Evolutionary conservation across 2,113 vertebrate genomes (phyloP).

Genomic region (Pipra filicauda): DNA sequence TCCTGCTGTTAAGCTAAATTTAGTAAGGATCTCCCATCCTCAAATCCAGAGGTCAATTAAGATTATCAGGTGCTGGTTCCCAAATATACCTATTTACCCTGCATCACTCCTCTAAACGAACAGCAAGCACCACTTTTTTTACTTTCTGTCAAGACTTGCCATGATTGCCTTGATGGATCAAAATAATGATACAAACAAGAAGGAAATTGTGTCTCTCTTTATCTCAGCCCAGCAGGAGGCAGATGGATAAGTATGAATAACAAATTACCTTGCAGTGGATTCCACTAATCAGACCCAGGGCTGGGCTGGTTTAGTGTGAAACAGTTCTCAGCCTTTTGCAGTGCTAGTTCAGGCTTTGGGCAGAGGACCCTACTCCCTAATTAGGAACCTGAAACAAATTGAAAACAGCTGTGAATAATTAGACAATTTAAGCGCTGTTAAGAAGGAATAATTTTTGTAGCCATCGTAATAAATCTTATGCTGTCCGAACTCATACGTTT

Average conservation of each 20-base stretch:
- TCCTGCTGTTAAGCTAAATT: constrained; percentile 43
- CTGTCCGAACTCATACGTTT: constrained; percentile 87
- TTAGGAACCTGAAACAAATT: constrained; percentile 87
- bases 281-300: constrained; percentile 73
- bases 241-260: constrained; percentile 66
- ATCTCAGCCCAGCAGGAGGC: constrained; percentile 66
- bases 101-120: constrained; percentile 56
- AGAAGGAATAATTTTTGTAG: constrained; percentile 96
- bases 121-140: constrained; percentile 48
- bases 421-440: constrained; percentile 96
- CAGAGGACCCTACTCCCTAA: constrained; percentile 82
- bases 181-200: constrained; percentile 66
- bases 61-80: constrained; percentile 69
- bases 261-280: constrained; percentile 76
- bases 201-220: constrained; percentile 65
- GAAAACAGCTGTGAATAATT: constrained; percentile 98
- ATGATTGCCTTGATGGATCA: constrained; percentile 62
- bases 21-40: constrained; percentile 49
- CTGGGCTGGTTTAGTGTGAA: constrained; percentile 42
- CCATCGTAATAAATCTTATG: constrained; percentile 97
- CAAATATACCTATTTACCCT: constrained; percentile 57
- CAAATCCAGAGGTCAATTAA: constrained; percentile 75
- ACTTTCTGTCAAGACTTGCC: neutral
- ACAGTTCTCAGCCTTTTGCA: constrained; percentile 75
- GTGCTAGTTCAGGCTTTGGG: constrained; percentile 74